A percentile compares a stretch with the other conserved stretches of the same genome.
phyloP scores from a whole-genome alignment of 2,888 invertebrate species.

The Ichneumon xanthorius region DNA sequence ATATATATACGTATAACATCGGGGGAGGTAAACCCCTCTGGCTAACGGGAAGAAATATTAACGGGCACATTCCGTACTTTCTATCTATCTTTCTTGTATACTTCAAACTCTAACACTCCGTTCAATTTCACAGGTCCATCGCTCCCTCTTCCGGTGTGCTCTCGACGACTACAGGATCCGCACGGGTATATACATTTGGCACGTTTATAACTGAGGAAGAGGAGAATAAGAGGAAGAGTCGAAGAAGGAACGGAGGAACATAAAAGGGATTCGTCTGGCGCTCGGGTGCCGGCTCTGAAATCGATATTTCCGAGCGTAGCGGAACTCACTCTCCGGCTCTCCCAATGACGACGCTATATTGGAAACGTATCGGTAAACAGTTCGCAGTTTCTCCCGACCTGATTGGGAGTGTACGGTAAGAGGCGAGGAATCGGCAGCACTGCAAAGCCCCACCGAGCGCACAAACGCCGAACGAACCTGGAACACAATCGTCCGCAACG shows the following conservation, averaged over 20 bases:
- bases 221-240: conserved; percentile 8
- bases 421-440: conserved; percentile 40
- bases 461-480: not conserved
- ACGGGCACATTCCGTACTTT: conserved; percentile 35
- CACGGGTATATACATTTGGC: not conserved
- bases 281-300: conserved; percentile 51
- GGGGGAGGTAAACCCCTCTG: not conserved
- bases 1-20: conserved; percentile 8
- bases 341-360: conserved; percentile 64
- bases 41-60: conserved; percentile 70
- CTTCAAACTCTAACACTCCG: conserved; percentile 34
- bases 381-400: conserved; percentile 60
- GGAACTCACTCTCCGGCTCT: not conserved
- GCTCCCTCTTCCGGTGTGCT: conserved; percentile 9
- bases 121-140: conserved; percentile 28
- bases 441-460: conserved; percentile 1
- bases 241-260: conserved; percentile 43
- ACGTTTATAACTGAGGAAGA: conserved; percentile 29
- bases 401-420: conserved; percentile 58
- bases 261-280: conserved; percentile 63
- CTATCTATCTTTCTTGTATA: conserved; percentile 7
- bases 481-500: not conserved
- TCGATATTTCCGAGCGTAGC: conserved; percentile 63
- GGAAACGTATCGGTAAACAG: conserved; percentile 67
- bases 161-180: not conserved